These are phyloP conservation scores for Gadus macrocephalus DNA, from an alignment of 2,113 vertebrate species.

Conservation along the genomic window DNA sequence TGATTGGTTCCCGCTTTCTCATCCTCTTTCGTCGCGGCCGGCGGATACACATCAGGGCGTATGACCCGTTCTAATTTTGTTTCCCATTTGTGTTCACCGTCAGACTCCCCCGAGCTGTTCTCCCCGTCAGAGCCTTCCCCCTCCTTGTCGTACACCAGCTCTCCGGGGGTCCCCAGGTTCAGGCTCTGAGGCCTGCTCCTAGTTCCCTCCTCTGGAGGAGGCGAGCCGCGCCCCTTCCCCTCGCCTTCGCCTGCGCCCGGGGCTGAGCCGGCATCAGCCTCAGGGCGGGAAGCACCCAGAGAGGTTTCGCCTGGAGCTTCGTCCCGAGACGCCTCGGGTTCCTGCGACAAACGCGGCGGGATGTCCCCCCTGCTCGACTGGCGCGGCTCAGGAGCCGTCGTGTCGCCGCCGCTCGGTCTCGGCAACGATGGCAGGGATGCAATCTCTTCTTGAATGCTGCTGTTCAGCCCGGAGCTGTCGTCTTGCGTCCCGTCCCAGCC, in stretches of 20 bases:
- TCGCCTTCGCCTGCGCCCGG: slow-evolving; percentile 30
- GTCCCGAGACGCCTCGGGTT: slow-evolving; percentile 41
- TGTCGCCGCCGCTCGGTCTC: no score
- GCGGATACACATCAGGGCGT: slow-evolving; percentile 24
- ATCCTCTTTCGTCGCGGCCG: slow-evolving; percentile 31
- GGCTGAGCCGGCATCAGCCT: slow-evolving; percentile 32
- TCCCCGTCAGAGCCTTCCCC: slow-evolving; percentile 53
- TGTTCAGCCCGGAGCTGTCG: slow-evolving; percentile 35
- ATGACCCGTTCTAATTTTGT: slow-evolving; percentile 27
- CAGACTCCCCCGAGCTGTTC: slow-evolving; percentile 54
- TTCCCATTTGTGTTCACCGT: slow-evolving; percentile 46
- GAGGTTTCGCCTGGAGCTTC: slow-evolving; percentile 46
- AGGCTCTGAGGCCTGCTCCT: slow-evolving; percentile 71
- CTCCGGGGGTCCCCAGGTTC: slow-evolving; percentile 64
- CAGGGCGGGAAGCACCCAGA: slow-evolving; percentile 26
- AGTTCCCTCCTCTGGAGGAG: slow-evolving; percentile 49
- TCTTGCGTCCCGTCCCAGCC: slow-evolving; percentile 60
- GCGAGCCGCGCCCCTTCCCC: slow-evolving; percentile 15
- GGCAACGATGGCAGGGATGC: no score
- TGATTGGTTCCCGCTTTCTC: slow-evolving; percentile 29
- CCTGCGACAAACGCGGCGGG: slow-evolving; percentile 29
- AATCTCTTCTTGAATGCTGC: no score
- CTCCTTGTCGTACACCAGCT: slow-evolving; percentile 59
- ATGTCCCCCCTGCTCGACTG: no score
- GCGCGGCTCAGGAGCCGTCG: no score